Conservation (phyloP, 2,888 invertebrate genomes). For the Callyntrura guangdongensis region DNA sequence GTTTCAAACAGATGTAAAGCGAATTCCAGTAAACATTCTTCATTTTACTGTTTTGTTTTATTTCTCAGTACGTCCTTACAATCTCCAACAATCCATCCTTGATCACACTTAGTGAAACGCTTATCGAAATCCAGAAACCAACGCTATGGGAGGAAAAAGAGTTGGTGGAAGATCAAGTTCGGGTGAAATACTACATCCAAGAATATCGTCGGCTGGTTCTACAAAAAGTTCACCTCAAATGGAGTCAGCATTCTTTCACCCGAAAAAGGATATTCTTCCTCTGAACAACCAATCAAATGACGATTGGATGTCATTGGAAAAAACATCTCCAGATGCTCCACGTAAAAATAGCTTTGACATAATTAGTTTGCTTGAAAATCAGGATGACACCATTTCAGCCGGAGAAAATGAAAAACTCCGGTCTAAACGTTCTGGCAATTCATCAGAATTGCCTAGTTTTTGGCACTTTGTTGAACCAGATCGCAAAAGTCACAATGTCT, state of each 20-base stretch:
- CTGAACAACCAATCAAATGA: neutral
- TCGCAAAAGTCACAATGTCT: conserved; percentile 1
- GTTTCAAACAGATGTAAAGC: no score
- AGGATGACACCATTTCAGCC: neutral
- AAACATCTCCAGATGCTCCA: neutral
- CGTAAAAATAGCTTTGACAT: conserved; percentile 64
- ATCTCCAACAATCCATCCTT: no score
- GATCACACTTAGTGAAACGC: no score
- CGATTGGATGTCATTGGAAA: neutral
- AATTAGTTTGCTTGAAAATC: conserved; percentile 57
- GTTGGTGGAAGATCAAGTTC: conserved; percentile 27
- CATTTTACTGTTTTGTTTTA: no score
- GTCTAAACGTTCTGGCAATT: conserved; percentile 5
- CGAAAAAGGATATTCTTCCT: neutral
- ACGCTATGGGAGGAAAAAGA: conserved; percentile 56
- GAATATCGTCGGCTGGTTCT: conserved; percentile 60
- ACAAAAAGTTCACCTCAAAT: conserved; percentile 41
- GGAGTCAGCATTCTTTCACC: neutral
- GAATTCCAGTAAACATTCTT: no score
- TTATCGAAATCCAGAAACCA: neutral
- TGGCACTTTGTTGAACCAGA: conserved; percentile 69
- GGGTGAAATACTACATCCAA: conserved; percentile 13
- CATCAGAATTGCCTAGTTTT: conserved; percentile 53
- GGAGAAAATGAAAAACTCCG: conserved; percentile 6
- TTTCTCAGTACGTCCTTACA: no score